A percentile compares a stretch with the other conserved stretches of the same genome.
Evolutionary conservation across 2,113 vertebrate genomes (phyloP).

Genomic region (Lepus timidus): DNA sequence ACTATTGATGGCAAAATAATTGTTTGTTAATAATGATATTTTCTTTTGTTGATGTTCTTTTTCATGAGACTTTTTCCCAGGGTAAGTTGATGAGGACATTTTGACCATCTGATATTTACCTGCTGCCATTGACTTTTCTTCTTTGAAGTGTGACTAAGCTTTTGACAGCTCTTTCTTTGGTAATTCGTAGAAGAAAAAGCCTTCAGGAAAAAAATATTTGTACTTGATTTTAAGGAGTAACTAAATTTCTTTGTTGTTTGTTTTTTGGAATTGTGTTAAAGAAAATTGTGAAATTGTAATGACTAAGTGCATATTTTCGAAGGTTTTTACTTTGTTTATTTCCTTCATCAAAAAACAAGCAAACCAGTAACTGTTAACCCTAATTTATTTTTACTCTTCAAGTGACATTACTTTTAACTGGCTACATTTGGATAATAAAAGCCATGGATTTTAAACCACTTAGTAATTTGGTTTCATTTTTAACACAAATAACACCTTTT

Average conservation of each 20-base stretch:
- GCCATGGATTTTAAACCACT: slow-evolving; percentile 84
- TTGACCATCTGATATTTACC: slow-evolving; percentile 63
- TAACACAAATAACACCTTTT: slow-evolving; percentile 85
- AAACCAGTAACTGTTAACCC: slow-evolving; percentile 81
- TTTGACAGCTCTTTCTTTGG: slow-evolving; percentile 71
- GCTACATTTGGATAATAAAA: slow-evolving; percentile 85
- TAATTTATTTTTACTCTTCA: slow-evolving; percentile 80
- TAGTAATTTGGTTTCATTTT: slow-evolving; percentile 86
- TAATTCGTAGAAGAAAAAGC: slow-evolving; percentile 72
- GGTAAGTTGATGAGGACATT: slow-evolving; percentile 23
- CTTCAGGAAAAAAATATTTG: slow-evolving; percentile 66
- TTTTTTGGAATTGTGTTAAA: slow-evolving; percentile 80
- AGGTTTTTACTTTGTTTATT: slow-evolving; percentile 82
- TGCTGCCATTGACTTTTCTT: slow-evolving; percentile 67
- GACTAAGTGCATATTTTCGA: slow-evolving; percentile 76
- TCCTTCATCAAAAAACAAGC: slow-evolving; percentile 75
- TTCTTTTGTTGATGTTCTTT: slow-evolving; percentile 52
- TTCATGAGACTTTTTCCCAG: neutral
- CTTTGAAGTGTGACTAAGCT: slow-evolving; percentile 76
- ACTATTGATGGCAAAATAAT: neutral
- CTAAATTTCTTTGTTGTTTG: slow-evolving; percentile 77
- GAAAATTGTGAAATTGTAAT: slow-evolving; percentile 73
- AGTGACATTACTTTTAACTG: slow-evolving; percentile 82
- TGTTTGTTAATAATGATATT: slow-evolving; percentile 24
- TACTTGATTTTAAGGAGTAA: slow-evolving; percentile 70